phyloP scores from a whole-genome alignment of 2,797 vertebrate species.

The Anabas testudineus region DNA sequence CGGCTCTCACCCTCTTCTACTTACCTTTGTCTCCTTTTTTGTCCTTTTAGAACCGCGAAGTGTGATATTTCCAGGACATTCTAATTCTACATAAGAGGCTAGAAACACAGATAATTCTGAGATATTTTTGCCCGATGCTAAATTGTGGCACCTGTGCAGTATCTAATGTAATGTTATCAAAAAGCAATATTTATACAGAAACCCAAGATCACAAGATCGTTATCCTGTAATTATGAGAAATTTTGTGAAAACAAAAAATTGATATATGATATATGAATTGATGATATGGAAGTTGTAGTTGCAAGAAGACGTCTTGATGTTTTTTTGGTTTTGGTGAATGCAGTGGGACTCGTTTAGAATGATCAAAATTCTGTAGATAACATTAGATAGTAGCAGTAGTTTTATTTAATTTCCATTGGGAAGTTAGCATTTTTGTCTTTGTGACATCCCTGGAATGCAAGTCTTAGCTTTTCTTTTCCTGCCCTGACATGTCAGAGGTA shows the following conservation, averaged over 20 bases:
- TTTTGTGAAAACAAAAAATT: background rate
- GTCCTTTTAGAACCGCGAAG: background rate
- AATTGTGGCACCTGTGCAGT: background rate
- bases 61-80: background rate
- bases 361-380: background rate
- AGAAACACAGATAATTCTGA: background rate
- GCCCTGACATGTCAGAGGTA: conserved; percentile 35
- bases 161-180: too few relatives aligned
- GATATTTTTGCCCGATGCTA: background rate
- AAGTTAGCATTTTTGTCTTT: conserved; percentile 49
- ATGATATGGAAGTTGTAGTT: too few relatives aligned
- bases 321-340: background rate
- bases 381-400: too few relatives aligned
- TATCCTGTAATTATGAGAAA: background rate
- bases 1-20: conserved; percentile 5
- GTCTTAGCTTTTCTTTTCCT: conserved; percentile 19
- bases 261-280: too few relatives aligned
- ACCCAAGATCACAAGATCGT: too few relatives aligned
- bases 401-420: background rate
- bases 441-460: conserved; percentile 40
- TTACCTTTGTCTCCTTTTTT: background rate
- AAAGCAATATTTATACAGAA: background rate
- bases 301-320: too few relatives aligned
- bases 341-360: background rate
- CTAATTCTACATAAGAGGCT: background rate